A percentile compares a stretch with the other conserved stretches of the same genome.
Conservation (phyloP, 2,113 vertebrate species). For the Bufo gargarizans region DNA sequence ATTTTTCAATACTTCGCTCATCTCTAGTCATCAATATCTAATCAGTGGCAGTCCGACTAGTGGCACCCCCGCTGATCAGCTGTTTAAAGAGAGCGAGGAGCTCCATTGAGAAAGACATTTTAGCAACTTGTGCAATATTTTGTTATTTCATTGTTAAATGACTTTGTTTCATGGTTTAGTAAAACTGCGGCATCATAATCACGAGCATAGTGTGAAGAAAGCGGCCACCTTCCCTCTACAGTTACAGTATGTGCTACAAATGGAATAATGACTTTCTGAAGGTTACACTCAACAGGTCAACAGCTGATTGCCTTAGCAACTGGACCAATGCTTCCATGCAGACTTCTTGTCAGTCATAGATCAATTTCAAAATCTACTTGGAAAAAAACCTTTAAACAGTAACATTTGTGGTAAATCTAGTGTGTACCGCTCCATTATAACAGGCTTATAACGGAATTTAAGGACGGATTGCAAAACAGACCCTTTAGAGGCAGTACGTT, state of each 20-base stretch:
- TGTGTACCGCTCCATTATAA: not conserved
- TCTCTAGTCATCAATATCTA: too few species aligned
- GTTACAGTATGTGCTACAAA: not conserved
- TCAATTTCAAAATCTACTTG: not conserved
- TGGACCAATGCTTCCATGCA: slow-evolving; percentile 13
- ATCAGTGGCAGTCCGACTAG: too few species aligned
- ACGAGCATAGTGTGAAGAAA: not conserved
- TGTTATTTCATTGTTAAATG: not conserved
- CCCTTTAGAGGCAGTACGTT: too few species aligned
- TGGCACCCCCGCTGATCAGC: too few species aligned
- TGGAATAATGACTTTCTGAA: slow-evolving; percentile 49
- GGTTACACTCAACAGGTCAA: slow-evolving; percentile 39
- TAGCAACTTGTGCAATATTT: not conserved
- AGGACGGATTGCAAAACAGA: too few species aligned
- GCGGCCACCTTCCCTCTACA: too few species aligned
- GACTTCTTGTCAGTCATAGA: not conserved
- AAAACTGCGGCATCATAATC: not conserved
- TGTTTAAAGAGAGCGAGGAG: too few species aligned
- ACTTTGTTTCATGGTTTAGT: not conserved
- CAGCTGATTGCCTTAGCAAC: slow-evolving; percentile 49
- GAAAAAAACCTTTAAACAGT: not conserved
- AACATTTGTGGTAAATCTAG: not conserved
- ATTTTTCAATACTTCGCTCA: too few species aligned
- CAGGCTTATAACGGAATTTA: too few species aligned
- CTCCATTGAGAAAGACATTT: too few species aligned